phyloP scores from a whole-genome alignment of 2,797 vertebrate genomes.

The Emys orbicularis region DNA sequence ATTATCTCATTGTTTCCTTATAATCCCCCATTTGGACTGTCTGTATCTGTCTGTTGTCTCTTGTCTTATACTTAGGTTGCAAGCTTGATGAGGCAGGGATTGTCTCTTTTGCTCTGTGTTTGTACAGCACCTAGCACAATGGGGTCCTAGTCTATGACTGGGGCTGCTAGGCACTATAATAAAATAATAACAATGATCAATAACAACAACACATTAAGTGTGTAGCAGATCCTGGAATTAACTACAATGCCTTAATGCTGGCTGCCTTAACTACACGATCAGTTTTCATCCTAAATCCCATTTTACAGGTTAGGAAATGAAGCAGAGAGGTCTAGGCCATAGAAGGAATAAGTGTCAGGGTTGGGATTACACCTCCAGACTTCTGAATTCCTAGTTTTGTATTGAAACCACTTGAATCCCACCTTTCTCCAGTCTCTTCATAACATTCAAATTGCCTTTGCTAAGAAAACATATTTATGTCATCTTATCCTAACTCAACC shows the following conservation, averaged over 20 bases:
- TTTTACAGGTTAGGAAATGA: background rate
- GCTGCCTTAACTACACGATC: background rate
- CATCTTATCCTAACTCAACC: background rate
- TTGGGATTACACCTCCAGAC: background rate
- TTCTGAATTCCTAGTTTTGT: background rate
- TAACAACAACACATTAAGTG: background rate
- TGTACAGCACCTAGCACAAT: background rate
- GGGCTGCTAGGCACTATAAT: background rate
- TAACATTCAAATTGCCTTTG: background rate
- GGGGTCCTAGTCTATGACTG: background rate
- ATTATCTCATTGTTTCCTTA: background rate
- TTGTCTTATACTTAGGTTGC: background rate
- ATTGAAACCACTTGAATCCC: background rate
- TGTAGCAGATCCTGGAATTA: background rate
- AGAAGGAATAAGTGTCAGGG: background rate
- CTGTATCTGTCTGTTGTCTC: background rate
- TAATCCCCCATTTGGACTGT: background rate
- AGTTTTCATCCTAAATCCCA: background rate
- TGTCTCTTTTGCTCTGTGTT: background rate
- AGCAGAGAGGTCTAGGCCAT: background rate
- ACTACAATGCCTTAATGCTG: background rate
- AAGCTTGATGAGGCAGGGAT: background rate
- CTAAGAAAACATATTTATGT: background rate
- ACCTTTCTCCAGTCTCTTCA: background rate
- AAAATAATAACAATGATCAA: background rate